Evolutionary conservation across 2,797 vertebrate species (phyloP).

Genomic region (Ctenochaetus hawaiiensis): DNA sequence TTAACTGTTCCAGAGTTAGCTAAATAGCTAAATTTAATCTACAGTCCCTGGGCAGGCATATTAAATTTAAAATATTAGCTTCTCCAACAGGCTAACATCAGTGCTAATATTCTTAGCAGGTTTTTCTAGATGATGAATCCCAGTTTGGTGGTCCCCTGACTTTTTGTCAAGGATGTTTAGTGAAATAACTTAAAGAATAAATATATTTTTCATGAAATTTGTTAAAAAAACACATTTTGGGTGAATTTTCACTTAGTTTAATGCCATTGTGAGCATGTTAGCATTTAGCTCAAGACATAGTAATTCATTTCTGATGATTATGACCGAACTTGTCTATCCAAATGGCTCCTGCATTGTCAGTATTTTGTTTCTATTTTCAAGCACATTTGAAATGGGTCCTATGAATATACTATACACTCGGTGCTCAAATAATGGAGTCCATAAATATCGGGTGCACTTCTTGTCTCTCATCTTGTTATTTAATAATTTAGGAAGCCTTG

Average conservation of each 20-base stretch:
- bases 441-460: constrained; percentile 8
- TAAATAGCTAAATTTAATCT: too few relatives aligned
- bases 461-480: constrained; percentile 34
- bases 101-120: too few relatives aligned
- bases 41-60: too few relatives aligned
- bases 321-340: background rate
- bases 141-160: too few relatives aligned
- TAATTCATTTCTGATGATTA: background rate
- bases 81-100: too few relatives aligned
- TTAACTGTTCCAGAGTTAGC: too few relatives aligned
- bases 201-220: too few relatives aligned
- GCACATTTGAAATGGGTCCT: background rate
- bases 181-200: too few relatives aligned
- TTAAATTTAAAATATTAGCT: too few relatives aligned
- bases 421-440: background rate
- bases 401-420: background rate
- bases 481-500: constrained; percentile 65
- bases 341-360: background rate
- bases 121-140: too few relatives aligned
- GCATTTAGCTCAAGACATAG: background rate
- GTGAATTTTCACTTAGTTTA: background rate
- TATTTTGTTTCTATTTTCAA: background rate
- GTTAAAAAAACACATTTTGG: too few relatives aligned
- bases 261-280: background rate
- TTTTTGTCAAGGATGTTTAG: too few relatives aligned